Base-by-base conservation (phyloP, 2,888 invertebrate species). In the Selenia dentaria region DNA sequence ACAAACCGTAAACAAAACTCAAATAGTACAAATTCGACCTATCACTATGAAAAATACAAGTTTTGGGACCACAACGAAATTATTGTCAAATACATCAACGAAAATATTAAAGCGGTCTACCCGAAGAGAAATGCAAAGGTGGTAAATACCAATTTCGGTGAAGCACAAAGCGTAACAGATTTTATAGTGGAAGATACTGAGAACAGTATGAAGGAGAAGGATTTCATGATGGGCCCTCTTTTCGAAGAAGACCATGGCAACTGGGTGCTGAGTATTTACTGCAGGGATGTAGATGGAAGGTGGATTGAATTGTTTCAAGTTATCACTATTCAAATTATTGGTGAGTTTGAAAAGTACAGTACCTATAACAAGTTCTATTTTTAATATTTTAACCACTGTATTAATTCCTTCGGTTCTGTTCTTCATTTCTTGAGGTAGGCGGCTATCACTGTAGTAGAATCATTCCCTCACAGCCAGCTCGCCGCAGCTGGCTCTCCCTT, bases 301-400 rank as follows among this genome's bases (percentile, higher is more conserved):
- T 77, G 71, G 74, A 57, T 70, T 1, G 89, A 89, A 50, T 16
- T 77, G 37, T 87, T 75, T 51, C 81, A 85, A 74, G 75, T 83
- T 33, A 79, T 89, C 3, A 74, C 65, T n/a, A 50, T 89, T 41
- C 60, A 67, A 42, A 82, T 89, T 50, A 59, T 58, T 46, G 81
- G 89, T 86, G 59, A 70, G 69, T 33, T 3, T n/a, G n/a, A n/a
- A n/a, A n/a, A n/a, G n/a, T n/a, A n/a, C n/a, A n/a, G n/a, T n/a
- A n/a, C n/a, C n/a, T n/a, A n/a, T n/a, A n/a, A n/a, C n/a, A n/a
- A n/a, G n/a, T n/a, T n/a, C n/a, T n/a, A n/a, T n/a, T n/a, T n/a
- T n/a, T n/a, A n/a, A n/a, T n/a, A n/a, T n/a, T n/a, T n/a, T n/a
- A n/a, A n/a, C n/a, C n/a, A n/a, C n/a, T n/a, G n/a, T n/a, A n/a